Base-by-base conservation (phyloP, 2,797 vertebrate genomes). In the Chromis chromis region DNA sequence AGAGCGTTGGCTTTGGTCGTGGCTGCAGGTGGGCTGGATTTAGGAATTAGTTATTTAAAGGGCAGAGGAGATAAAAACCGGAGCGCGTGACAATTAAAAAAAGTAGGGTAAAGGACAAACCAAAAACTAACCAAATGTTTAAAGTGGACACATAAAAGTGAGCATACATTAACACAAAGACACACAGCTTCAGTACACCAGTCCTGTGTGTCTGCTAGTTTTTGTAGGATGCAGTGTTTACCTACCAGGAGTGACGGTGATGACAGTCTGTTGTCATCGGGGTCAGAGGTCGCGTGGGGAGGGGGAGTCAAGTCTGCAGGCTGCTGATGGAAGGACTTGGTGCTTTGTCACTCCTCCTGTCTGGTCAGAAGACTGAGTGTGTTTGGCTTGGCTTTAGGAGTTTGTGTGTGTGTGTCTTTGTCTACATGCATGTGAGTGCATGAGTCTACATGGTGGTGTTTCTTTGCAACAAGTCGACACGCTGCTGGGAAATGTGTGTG, bases 241-340 rank as follows among this genome's bases (percentile, higher is more conserved):
- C 90, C 81, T 85, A 73, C 71, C 88, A 86, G 88, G 85, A 92
- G 90, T 92, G 90, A 90, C 70, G 69, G 89, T 68, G 93, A 92
- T 92, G 93, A 94, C 92, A 93, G 91, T 89, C 65, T 88, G 90
- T 92, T 93, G 92, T 95, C 91, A 89, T 91, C 90, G 39, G 77
- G 91, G 93, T 93, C 87, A 87, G 65, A 92, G 92, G 93, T 91
- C 81, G 88, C 22, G 39, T 21, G 64, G 54, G 86, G 83, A 74
- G 78, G 79, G 70, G 89, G 74, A 36, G 79, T 52, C 62, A 54
- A 25, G 77, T 78, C 46, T 65, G 66, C 42, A 42, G 63, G 83
- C 77, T 89, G 92, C 86, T 89, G 89, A 92, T 87, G 77, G 90
- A 86, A 58, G 78, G 74, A 89, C 75, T 75, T 86, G 83, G 78